These are phyloP conservation scores for Mythimna pallens DNA, from an alignment of 2,888 invertebrate genomes.

Conservation along the genomic window DNA sequence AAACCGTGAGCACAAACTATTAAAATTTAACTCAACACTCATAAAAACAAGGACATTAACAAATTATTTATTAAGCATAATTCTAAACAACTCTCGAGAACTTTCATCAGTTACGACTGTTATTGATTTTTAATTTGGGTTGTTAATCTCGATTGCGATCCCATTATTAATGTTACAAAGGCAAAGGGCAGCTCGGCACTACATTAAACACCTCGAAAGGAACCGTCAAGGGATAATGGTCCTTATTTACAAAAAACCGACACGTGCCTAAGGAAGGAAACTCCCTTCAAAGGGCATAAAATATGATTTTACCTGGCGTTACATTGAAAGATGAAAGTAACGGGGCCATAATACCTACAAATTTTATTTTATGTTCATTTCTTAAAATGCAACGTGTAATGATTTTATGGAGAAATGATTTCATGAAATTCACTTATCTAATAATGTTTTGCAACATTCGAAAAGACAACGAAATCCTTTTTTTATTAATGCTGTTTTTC, in stretches of 20 bases:
- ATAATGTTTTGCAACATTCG: background rate
- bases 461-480: background rate
- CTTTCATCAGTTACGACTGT: conserved; percentile 32
- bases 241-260: conserved; percentile 78
- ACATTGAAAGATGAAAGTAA: conserved; percentile 58
- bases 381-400: conserved; percentile 7
- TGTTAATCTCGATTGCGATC: conserved; percentile 81
- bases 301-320: conserved; percentile 51
- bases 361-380: conserved; percentile 39
- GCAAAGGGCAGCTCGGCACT: conserved; percentile 77
- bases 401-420: conserved; percentile 4
- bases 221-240: conserved; percentile 77
- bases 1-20: background rate
- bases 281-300: conserved; percentile 55
- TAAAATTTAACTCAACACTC: background rate
- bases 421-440: background rate
- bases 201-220: conserved; percentile 80
- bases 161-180: conserved; percentile 83
- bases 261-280: conserved; percentile 68
- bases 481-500: background rate
- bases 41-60: background rate
- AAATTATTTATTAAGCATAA: conserved; percentile 12
- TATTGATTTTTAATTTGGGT: conserved; percentile 85
- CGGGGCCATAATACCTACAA: conserved; percentile 6
- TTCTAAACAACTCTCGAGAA: conserved; percentile 6